Evolutionary conservation across 64 coral and sea anemone genomes (phyloP), one percentile per base, ranked within the genome.

Genomic region (Astreopora myriophthalma): DNA sequence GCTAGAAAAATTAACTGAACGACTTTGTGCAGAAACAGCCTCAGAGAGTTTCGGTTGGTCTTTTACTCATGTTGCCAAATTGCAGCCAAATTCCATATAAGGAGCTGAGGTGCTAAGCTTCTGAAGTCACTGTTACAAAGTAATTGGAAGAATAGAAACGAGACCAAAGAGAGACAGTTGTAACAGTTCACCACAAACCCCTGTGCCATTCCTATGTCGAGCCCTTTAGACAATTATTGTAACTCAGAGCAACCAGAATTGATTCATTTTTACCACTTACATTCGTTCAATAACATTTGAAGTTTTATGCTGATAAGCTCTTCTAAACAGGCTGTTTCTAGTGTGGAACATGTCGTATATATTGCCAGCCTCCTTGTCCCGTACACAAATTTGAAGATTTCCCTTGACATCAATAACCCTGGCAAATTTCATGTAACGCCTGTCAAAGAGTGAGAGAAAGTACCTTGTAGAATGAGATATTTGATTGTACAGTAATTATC

Each of bases 281-380:
- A 99, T 99, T 2, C 51, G 74, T 58, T 99, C 97, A 79, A 99
- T 95, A 34, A 95, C 93, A 34, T 99, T 99, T 8, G 94, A 90
- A 3, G 97, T 99, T 40, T 99, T 99, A 40, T 99, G 97, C 58
- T 99, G 97, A 75, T 99, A 99, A 8, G 94, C 97, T 17, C 97
- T 81, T 62, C 85, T 86, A 88, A 95, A 95, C 11, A 99, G 83
- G 39, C 85, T 96, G 26, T 89, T 69, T n/a, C 97, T 60, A 0
- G 97, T 99, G 76, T 99, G 91, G 31, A 99, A 99, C 91, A 99
- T 93, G n/a, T 96, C 97, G 36, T 99, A 99, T 19, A 99, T 86
- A 34, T 99, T 99, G 34, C 84, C 87, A 19, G 87, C 97, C 61
- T 95, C 94, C 65, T 99, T 99, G 74, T 99, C 97, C 3, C 97